Evolutionary conservation across 2,797 vertebrate species (phyloP).

Genomic region (Scyliorhinus canicula): DNA sequence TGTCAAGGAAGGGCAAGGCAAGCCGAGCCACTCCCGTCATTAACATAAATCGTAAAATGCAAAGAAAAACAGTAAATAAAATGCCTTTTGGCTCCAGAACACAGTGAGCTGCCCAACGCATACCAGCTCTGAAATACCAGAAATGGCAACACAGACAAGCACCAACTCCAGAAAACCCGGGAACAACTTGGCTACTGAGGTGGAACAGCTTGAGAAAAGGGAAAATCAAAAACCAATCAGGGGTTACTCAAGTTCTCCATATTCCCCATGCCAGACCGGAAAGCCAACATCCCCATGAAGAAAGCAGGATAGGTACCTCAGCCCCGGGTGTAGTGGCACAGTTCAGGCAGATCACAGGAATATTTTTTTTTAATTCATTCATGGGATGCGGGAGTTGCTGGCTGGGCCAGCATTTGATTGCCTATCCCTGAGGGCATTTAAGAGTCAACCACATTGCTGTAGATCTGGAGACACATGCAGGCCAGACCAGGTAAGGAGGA

Average conservation of each 20-base stretch:
- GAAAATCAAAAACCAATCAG: not conserved
- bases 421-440: too few species aligned
- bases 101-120: not conserved
- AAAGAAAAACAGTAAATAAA: not conserved
- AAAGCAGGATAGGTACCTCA: not conserved
- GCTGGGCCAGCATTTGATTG: too few species aligned
- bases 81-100: not conserved
- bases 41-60: too few species aligned
- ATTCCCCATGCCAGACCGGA: not conserved
- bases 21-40: too few species aligned
- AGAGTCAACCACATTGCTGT: too few species aligned
- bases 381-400: too few species aligned
- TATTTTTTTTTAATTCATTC: too few species aligned
- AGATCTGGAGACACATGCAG: too few species aligned
- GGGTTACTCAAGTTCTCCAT: not conserved
- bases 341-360: not conserved
- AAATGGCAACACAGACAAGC: not conserved
- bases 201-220: not conserved
- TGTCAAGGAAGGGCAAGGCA: too few species aligned
- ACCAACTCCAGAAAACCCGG: not conserved
- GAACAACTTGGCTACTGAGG: too few species aligned
- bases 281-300: not conserved
- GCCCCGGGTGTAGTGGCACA: not conserved
- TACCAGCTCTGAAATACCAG: not conserved
- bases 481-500: too few species aligned